Evolutionary conservation across 1,140 invertebrate species (phyloP).

Genomic region (Ditylenchus dipsaci): DNA sequence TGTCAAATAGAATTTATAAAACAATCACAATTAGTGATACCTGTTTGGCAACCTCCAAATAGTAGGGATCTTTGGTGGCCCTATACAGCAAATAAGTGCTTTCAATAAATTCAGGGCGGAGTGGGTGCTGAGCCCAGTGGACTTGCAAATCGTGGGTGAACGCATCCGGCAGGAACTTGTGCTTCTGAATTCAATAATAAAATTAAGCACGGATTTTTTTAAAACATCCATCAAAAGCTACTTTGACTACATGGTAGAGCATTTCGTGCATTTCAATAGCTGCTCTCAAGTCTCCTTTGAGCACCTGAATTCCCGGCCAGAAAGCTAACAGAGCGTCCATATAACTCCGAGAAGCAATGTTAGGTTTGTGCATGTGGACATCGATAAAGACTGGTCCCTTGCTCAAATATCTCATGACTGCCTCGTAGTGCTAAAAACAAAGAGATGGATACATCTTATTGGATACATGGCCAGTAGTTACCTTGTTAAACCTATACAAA

Average conservation of each 20-base stretch:
- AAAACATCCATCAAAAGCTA: background rate
- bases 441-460: slow-evolving; percentile 57
- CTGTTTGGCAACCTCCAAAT: slow-evolving; percentile 75
- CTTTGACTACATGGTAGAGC: slow-evolving; percentile 56
- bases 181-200: slow-evolving; percentile 70
- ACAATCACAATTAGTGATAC: too few species aligned
- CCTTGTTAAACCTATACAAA: slow-evolving; percentile 79
- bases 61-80: slow-evolving; percentile 89
- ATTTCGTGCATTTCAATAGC: slow-evolving; percentile 86
- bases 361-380: slow-evolving; percentile 92
- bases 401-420: slow-evolving; percentile 92
- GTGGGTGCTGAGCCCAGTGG: slow-evolving; percentile 89
- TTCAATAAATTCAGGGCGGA: slow-evolving; percentile 93
- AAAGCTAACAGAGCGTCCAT: slow-evolving; percentile 96
- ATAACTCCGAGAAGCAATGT: slow-evolving; percentile 87
- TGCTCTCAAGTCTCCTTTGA: slow-evolving; percentile 87
- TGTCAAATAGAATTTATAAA: too few species aligned
- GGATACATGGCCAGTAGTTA: too few species aligned
- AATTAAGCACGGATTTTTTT: background rate
- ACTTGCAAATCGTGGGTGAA: slow-evolving; percentile 90
- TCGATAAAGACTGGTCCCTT: slow-evolving; percentile 89
- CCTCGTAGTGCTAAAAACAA: slow-evolving; percentile 76
- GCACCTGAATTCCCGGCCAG: slow-evolving; percentile 84
- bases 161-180: slow-evolving; percentile 95
- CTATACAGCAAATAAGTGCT: slow-evolving; percentile 91